Conservation (phyloP, 2,888 invertebrate genomes). For the Epinotia nisella region DNA sequence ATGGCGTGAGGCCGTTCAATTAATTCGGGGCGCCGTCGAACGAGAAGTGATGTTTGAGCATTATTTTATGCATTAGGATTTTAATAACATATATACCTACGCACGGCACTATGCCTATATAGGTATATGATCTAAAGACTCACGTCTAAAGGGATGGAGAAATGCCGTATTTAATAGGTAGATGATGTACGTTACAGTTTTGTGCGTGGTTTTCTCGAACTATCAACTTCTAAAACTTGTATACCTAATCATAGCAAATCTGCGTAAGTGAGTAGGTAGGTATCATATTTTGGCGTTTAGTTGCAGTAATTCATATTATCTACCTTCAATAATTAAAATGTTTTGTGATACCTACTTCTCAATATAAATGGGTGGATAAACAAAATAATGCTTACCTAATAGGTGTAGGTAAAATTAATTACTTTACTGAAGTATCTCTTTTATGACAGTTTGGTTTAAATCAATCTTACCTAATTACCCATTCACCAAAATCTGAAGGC, state of each 20-base stretch:
- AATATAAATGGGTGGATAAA: background rate
- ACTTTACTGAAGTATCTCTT: background rate
- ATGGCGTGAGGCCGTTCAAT: slow-evolving; percentile 31
- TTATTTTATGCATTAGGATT: slow-evolving; percentile 37
- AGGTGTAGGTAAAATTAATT: background rate
- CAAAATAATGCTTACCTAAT: no score
- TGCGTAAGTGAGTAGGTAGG: no score
- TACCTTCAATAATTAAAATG: no score
- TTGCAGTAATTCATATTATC: background rate
- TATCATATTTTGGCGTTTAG: background rate
- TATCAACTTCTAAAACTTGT: background rate
- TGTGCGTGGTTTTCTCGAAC: background rate
- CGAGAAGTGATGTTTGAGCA: slow-evolving; percentile 9
- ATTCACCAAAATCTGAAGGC: background rate
- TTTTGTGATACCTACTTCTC: background rate
- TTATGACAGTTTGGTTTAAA: background rate
- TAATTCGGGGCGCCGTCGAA: slow-evolving; percentile 30
- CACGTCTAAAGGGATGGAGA: background rate
- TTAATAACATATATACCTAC: slow-evolving; percentile 13
- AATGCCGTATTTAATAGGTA: background rate
- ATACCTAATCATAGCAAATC: no score
- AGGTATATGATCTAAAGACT: background rate
- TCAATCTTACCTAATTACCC: background rate
- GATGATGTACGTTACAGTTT: no score
- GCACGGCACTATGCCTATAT: background rate